Evolutionary conservation across 2,888 invertebrate species (phyloP).

Genomic region (Teleiodes luculella): DNA sequence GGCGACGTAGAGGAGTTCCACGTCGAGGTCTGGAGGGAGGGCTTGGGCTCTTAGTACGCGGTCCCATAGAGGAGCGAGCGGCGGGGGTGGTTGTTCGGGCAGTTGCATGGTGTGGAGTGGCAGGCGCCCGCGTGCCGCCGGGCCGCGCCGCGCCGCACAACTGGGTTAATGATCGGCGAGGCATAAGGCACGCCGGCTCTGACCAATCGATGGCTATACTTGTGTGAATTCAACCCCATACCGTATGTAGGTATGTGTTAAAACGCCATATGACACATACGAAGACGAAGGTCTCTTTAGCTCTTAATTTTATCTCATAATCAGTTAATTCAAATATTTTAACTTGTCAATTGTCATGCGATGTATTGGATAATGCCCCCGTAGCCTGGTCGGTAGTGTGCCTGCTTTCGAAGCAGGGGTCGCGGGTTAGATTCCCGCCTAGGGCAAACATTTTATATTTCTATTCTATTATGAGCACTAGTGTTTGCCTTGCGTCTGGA

Average conservation of each 20-base stretch:
- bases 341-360: too few relatives aligned
- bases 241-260: not conserved
- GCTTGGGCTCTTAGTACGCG: slow-evolving; percentile 85
- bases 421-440: too few relatives aligned
- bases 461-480: too few relatives aligned
- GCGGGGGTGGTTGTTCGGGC: slow-evolving; percentile 69
- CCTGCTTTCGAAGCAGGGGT: too few relatives aligned
- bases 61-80: slow-evolving; percentile 89
- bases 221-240: slow-evolving; percentile 5
- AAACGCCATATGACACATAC: not conserved
- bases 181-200: slow-evolving; percentile 50
- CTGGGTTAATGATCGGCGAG: slow-evolving; percentile 77
- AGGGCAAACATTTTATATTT: too few relatives aligned
- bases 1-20: slow-evolving; percentile 82
- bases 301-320: too few relatives aligned
- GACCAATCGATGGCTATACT: slow-evolving; percentile 69
- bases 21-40: slow-evolving; percentile 83
- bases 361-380: too few relatives aligned
- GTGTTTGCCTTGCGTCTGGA: too few relatives aligned
- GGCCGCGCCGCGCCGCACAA: slow-evolving; percentile 65
- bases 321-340: too few relatives aligned
- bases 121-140: slow-evolving; percentile 57
- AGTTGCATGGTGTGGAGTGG: slow-evolving; percentile 66
- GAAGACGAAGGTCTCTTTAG: too few relatives aligned
- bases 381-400: too few relatives aligned